Conservation (phyloP, 2,888 invertebrate species). For the Andrena fulva region DNA sequence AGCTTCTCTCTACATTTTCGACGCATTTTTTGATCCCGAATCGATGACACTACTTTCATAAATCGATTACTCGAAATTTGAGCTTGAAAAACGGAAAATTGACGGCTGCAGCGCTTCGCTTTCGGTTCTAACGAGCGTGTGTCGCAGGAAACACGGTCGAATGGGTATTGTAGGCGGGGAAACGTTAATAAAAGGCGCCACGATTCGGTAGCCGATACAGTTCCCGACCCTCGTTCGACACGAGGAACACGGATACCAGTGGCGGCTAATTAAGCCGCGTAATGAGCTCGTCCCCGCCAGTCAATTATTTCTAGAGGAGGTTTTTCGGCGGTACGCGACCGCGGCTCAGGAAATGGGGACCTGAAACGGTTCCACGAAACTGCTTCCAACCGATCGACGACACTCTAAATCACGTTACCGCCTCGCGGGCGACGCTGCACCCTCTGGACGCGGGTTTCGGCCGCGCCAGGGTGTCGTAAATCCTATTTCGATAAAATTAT, state of each 20-base stretch:
- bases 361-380: conserved; percentile 72
- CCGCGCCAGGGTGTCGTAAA: background rate
- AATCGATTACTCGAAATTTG: background rate
- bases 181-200: conserved; percentile 20
- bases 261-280: conserved; percentile 77
- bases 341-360: conserved; percentile 62
- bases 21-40: no score
- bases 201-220: conserved; percentile 43
- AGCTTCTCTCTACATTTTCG: background rate
- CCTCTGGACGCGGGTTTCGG: background rate
- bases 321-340: conserved; percentile 6
- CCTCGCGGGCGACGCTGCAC: background rate
- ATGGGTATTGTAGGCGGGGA: conserved; percentile 13
- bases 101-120: background rate
- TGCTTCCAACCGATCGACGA: conserved; percentile 65
- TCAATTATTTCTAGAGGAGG: conserved; percentile 75
- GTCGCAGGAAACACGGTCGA: conserved; percentile 29
- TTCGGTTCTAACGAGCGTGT: background rate
- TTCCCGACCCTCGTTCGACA: conserved; percentile 8
- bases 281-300: conserved; percentile 77
- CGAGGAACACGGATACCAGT: conserved; percentile 36
- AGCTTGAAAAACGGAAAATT: background rate
- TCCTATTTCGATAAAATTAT: background rate
- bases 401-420: conserved; percentile 63
- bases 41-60: background rate